Evolutionary conservation across 1,140 invertebrate species (phyloP), one percentile per base, ranked within the genome.

Genomic region (Drosophila triauraria): DNA sequence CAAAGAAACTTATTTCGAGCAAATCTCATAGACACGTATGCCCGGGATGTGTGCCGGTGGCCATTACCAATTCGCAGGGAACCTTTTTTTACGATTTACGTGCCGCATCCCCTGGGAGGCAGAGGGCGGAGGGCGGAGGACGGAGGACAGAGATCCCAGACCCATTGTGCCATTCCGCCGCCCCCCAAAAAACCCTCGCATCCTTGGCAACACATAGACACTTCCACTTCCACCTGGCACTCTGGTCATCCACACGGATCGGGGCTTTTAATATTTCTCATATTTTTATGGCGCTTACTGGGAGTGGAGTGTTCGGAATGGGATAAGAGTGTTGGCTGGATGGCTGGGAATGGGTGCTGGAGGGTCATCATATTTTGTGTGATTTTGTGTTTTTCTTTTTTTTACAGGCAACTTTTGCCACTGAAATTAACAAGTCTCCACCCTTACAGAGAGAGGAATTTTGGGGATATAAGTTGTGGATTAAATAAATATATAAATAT

Each of bases 51-150:
- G 75, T 57, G 74, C 75, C 75, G 42, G 76, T 69, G 74, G 74
- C 75, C 75, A 77, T 69, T 77, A 72, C 69, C 67, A 72, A 71
- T 78, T 65, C 65, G 80, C 38, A 53, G 80, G 60, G 59, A 78
- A 87, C 84, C 83, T 87, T 87, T 88, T 86, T 87, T 87, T 87
- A 88, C 83, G 83, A 87, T 88, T 80, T 87, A 87, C 83, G 83
- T 87, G 83, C 84, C 84, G 61, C 82, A 80, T 88, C 83, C 83
- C 84, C 42, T 44, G 83, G 84, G 84, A 83, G 54, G 35, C 27
- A 12, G 8, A 10, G 50, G 48, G 13, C 2, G 9, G 32, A 32
- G 9, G 32, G 13, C 2, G 9, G 32, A 32, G 9, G 32, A 32
- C 32, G 32, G 9, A 30, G 27, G 27, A 30, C 27, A 30, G 27